These are phyloP conservation scores for Pachyrhynchus sulphureomaculatus DNA, from an alignment of 1,140 invertebrate genomes.

Conservation along the genomic window DNA sequence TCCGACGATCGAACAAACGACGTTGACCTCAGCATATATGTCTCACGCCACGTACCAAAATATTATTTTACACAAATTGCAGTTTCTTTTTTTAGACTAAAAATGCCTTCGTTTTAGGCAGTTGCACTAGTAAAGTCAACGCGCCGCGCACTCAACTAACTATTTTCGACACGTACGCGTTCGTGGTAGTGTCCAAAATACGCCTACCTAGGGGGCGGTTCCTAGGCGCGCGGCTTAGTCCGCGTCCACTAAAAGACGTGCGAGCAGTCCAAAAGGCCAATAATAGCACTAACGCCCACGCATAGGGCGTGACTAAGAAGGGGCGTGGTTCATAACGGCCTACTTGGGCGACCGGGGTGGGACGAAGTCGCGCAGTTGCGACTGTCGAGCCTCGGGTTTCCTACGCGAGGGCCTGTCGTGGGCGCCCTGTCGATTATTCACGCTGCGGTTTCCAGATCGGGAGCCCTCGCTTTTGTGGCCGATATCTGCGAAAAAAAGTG, in stretches of 20 bases:
- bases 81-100: too few relatives aligned
- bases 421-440: constrained; percentile 19
- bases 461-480: constrained; percentile 22
- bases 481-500: constrained; percentile 16
- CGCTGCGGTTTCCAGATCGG: neutral
- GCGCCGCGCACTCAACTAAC: neutral
- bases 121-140: neutral
- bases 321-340: too few relatives aligned
- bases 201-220: too few relatives aligned
- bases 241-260: neutral
- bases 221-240: too few relatives aligned
- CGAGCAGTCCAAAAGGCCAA: too few relatives aligned
- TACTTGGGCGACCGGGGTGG: constrained; percentile 28
- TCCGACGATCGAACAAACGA: too few relatives aligned
- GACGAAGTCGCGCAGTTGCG: constrained; percentile 46
- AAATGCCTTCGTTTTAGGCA: neutral
- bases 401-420: constrained; percentile 40
- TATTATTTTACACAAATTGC: too few relatives aligned
- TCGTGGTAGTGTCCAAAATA: neutral
- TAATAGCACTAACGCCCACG: too few relatives aligned
- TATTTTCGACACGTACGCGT: too few relatives aligned
- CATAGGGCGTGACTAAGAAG: too few relatives aligned
- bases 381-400: constrained; percentile 39
- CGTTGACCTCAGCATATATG: too few relatives aligned
- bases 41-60: too few relatives aligned